Evolutionary conservation across 2,113 vertebrate genomes (phyloP).

Genomic region (Cranoglanis bouderius): DNA sequence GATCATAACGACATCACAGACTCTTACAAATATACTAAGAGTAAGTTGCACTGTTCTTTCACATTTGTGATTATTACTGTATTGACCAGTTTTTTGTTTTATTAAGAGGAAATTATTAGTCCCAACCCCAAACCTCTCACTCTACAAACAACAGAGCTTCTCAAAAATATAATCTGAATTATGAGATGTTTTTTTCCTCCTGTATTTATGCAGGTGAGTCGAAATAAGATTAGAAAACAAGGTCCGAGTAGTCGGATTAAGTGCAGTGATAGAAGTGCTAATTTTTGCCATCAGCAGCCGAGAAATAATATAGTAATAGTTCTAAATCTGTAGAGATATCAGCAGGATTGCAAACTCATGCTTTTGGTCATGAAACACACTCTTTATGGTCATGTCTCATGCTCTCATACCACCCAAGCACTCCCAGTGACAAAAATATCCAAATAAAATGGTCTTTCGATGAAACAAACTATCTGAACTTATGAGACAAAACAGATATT

Average conservation of each 20-base stretch:
- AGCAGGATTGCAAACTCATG: neutral
- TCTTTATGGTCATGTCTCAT: neutral
- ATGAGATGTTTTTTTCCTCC: too few relatives aligned
- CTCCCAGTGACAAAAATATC: neutral
- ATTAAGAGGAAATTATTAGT: neutral
- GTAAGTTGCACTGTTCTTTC: slow-evolving; percentile 61
- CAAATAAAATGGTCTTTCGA: neutral
- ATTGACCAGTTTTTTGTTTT: neutral
- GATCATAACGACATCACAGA: slow-evolving; percentile 72
- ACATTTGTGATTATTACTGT: neutral
- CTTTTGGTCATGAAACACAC: neutral
- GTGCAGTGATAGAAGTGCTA: neutral
- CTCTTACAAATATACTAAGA: slow-evolving; percentile 84
- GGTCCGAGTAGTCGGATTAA: neutral
- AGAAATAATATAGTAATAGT: neutral
- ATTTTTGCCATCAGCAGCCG: neutral
- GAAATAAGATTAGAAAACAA: neutral
- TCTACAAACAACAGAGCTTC: neutral
- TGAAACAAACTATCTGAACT: neutral
- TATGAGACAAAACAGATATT: neutral
- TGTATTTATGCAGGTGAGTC: neutral
- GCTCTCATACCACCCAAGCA: neutral
- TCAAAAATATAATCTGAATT: neutral
- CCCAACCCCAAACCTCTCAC: neutral
- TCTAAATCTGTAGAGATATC: neutral